A percentile compares a stretch with the other conserved stretches of the same genome.
Conservation (phyloP, 2,888 invertebrate species). For the Lasioglossum figueresi region DNA sequence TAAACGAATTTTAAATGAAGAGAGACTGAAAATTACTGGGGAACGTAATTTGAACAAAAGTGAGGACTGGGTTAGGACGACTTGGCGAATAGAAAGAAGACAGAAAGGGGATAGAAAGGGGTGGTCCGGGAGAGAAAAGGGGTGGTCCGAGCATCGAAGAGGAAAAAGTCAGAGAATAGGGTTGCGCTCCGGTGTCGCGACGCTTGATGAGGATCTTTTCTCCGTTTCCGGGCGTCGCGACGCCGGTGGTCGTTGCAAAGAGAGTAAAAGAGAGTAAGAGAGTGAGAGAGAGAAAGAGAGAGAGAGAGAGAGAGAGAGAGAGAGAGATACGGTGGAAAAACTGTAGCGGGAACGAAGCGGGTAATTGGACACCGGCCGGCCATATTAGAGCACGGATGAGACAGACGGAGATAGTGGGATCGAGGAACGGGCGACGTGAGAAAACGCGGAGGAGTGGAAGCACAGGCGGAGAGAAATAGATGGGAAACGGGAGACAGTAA, state of each 20-base stretch:
- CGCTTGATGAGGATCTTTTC: constrained; percentile 60
- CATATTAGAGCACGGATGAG: constrained; percentile 81
- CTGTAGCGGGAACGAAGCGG: constrained; percentile 66
- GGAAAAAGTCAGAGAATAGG: constrained; percentile 52
- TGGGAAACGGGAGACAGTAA: constrained; percentile 26
- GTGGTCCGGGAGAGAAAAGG: neutral
- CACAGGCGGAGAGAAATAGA: constrained; percentile 43
- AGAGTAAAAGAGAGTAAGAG: neutral
- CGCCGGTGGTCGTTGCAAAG: constrained; percentile 33
- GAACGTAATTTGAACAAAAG: neutral
- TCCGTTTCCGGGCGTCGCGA: constrained; percentile 39
- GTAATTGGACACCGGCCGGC: constrained; percentile 83
- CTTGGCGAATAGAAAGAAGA: neutral
- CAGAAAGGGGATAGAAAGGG: neutral
- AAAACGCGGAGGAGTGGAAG: constrained; percentile 45
- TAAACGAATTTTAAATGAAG: neutral
- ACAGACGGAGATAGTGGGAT: constrained; percentile 65
- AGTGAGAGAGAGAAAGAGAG: constrained; percentile 18
- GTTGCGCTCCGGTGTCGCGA: constrained; percentile 45
- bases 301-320: neutral
- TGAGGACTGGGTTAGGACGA: neutral
- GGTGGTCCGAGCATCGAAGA: constrained; percentile 18
- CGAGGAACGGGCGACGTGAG: constrained; percentile 46
- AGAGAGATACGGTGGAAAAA: constrained; percentile 54
- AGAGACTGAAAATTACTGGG: neutral